Evolutionary conservation across 2,113 vertebrate species (phyloP).

Genomic region (Corythornis madagascariensis): DNA sequence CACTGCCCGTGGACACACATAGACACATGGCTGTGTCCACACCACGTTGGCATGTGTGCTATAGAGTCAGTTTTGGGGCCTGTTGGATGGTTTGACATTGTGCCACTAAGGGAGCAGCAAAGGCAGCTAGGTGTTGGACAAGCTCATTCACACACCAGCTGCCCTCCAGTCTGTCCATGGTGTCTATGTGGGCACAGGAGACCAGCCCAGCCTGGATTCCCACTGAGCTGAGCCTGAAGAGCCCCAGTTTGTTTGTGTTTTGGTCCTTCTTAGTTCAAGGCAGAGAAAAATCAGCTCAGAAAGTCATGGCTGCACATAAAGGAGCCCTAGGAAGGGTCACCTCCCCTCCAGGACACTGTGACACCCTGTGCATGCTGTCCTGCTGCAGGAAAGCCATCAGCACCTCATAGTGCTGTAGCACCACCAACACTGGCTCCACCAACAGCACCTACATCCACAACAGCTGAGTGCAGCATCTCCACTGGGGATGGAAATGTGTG

Average conservation of each 20-base stretch:
- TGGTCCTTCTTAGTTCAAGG: not conserved
- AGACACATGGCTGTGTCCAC: not conserved
- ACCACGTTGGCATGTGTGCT: not conserved
- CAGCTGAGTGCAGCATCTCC: not conserved
- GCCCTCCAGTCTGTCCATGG: not conserved
- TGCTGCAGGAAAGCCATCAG: not conserved
- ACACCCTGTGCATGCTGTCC: accelerated
- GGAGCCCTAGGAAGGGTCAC: not conserved
- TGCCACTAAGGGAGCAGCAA: not conserved
- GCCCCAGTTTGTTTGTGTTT: accelerated
- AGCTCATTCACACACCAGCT: not conserved
- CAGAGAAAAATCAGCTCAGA: not conserved
- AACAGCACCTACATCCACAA: accelerated
- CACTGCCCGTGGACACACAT: not conserved
- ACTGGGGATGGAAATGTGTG: not conserved
- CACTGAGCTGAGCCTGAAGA: not conserved
- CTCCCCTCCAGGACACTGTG: not conserved
- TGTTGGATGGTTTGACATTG: not conserved
- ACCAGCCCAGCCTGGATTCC: not conserved
- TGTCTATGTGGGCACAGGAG: not conserved
- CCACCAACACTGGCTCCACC: accelerated
- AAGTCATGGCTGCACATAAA: accelerated
- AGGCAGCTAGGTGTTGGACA: not conserved
- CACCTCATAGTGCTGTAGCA: not conserved
- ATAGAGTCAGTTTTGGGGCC: not conserved